Evolutionary conservation across 92 coral and sea anemone species (phyloP).

Genomic region (Parazoanthus swiftii): DNA sequence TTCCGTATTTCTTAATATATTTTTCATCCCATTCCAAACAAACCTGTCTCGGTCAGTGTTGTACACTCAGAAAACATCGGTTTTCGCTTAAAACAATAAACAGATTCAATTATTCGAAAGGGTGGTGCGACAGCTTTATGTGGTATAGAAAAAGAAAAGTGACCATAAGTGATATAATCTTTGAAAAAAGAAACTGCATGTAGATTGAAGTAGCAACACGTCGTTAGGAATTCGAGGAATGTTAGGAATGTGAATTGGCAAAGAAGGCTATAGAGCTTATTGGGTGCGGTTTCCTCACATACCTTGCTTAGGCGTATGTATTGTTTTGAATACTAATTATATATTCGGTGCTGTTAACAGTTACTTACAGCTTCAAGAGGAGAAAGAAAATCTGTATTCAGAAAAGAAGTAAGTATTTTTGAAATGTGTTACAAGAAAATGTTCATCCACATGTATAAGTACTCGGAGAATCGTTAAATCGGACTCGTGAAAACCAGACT

Average conservation of each 20-base stretch:
- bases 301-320: neutral
- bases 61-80: too few relatives aligned
- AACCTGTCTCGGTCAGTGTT: too few relatives aligned
- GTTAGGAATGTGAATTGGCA: neutral
- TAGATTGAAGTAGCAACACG: neutral
- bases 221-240: neutral
- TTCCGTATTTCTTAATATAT: neutral
- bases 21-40: too few relatives aligned
- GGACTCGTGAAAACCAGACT: too few relatives aligned
- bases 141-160: neutral
- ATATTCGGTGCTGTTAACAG: conserved; percentile 43
- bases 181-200: too few relatives aligned
- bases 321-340: neutral
- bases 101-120: too few relatives aligned
- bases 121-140: too few relatives aligned
- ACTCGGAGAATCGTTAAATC: neutral
- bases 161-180: too few relatives aligned
- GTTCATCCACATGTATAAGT: neutral
- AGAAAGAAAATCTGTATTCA: conserved; percentile 85
- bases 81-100: too few relatives aligned
- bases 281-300: neutral
- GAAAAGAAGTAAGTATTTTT: conserved; percentile 80
- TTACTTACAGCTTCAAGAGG: conserved; percentile 90
- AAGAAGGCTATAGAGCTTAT: neutral
- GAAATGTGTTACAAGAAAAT: neutral